Percentiles rank a stretch among this genome's conserved stretches.
Evolutionary conservation across 2,888 invertebrate species (phyloP).

Genomic region (Tinea pellionella): DNA sequence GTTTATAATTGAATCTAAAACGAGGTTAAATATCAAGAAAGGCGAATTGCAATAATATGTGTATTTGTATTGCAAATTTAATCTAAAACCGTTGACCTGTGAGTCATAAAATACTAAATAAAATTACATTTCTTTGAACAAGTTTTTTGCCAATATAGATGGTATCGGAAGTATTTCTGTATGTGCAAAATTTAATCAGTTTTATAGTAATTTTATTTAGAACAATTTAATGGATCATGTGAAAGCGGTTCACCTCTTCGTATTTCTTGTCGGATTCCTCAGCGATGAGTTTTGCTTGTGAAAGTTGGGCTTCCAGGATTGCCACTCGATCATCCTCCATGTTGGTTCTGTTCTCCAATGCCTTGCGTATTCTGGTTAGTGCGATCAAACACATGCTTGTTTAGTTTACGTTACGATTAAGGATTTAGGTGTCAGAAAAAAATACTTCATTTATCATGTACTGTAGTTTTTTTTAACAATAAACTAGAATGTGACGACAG

Average conservation of each 20-base stretch:
- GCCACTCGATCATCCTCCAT: conserved; percentile 99
- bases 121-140: not conserved
- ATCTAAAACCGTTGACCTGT: not conserved
- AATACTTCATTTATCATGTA: no score
- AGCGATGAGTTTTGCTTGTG: conserved; percentile 99
- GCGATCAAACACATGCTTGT: conserved; percentile 65
- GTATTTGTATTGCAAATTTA: not conserved
- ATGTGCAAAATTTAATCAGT: not conserved
- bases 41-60: not conserved
- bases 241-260: conserved; percentile 88
- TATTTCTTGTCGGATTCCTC: conserved; percentile 99
- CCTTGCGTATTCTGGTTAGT: conserved; percentile 92
- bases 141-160: no score
- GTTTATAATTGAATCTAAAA: not conserved
- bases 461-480: no score
- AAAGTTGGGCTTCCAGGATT: conserved; percentile 96
- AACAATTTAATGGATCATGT: not conserved
- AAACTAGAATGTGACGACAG: no score
- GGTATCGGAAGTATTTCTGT: no score
- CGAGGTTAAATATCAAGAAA: not conserved
- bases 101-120: not conserved
- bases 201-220: not conserved
- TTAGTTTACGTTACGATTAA: not conserved
- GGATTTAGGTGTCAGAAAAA: not conserved
- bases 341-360: conserved; percentile 97